Base-by-base conservation (phyloP, 1,140 invertebrate genomes). In the Drosophila athabasca region DNA sequence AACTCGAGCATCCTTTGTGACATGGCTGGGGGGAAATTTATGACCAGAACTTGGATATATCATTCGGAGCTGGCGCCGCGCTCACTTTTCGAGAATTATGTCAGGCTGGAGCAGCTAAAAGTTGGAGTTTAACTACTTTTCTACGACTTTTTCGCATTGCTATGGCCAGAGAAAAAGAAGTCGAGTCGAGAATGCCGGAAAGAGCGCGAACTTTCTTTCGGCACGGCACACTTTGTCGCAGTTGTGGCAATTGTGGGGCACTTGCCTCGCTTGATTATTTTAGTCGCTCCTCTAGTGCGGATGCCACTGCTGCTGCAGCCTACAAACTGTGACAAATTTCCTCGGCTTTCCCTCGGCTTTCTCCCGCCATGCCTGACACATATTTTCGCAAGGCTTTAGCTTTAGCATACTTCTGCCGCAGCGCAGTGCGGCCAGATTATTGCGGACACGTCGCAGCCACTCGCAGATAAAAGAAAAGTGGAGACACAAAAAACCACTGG, bases 51-150 rank as follows among this genome's bases (percentile, higher is more conserved):
- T 81, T 55, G 71, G 59, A 68, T 65, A 85, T 84, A 80, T 81
- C 73, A 79, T 77, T 80, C 17, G 17, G 17, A 19, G 57, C 50
- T 65, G 67, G 39, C 49, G 72, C 69, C 75, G 58, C 24, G 66
- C 51, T 43, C 49, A 53, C 58, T 71, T 45, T 22, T 39, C 29
- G 39, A 51, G 62, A 85, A 85, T 85, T 85, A 87, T 85, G 78
- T 75, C 81, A 85, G 79, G 19, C 79, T 22, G 65, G 51, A 70
- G 65, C 48, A 54, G 76, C 57, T 59, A 81, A 81, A 87, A 71
- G 61, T 76, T 78, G 72, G 81, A 85, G 61, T 87, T 85, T 87
- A 87, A 85, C 81, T 85, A 85, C 81, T 85, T 85, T 85, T 65
- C 81, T 64, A 78, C 69, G 82, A 78, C 64, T 87, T 85, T 79